Conservation (phyloP, 2,888 invertebrate species). For the Aphodius granarius region DNA sequence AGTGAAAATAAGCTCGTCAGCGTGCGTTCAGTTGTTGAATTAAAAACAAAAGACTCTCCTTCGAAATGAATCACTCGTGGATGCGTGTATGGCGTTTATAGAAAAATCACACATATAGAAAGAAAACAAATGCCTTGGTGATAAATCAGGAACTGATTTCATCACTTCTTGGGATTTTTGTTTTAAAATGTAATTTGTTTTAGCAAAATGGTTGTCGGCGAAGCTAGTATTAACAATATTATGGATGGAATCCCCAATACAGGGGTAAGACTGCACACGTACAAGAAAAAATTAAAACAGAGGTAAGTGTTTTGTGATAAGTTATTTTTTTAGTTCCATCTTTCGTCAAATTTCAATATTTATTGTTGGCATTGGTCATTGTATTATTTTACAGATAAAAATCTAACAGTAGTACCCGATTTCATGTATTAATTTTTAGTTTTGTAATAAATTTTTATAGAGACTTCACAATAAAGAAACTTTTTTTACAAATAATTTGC, state of each 20-base stretch:
- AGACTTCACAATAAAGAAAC: no score
- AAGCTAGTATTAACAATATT: slow-evolving; percentile 79
- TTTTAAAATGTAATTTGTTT: slow-evolving; percentile 22
- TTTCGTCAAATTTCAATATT: not conserved
- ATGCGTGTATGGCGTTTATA: not conserved
- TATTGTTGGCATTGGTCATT: no score
- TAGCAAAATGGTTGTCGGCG: slow-evolving; percentile 81
- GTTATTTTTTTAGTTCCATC: not conserved
- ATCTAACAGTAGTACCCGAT: no score
- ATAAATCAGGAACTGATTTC: not conserved
- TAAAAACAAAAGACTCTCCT: not conserved
- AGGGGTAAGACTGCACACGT: slow-evolving; percentile 86
- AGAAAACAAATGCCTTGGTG: not conserved
- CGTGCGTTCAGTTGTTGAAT: not conserved
- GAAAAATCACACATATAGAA: not conserved
- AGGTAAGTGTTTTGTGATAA: slow-evolving; percentile 61
- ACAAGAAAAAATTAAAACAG: slow-evolving; percentile 85
- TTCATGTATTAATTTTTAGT: no score
- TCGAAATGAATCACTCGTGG: not conserved
- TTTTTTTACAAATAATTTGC: not conserved
- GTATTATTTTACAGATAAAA: no score
- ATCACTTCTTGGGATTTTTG: not conserved
- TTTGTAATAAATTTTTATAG: no score
- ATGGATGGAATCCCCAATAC: slow-evolving; percentile 92
- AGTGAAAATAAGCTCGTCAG: not conserved